Percentiles rank a stretch among this genome's conserved stretches.
phyloP scores from a whole-genome alignment of 2,888 invertebrate species.

The Acrocyrtus sp. region DNA sequence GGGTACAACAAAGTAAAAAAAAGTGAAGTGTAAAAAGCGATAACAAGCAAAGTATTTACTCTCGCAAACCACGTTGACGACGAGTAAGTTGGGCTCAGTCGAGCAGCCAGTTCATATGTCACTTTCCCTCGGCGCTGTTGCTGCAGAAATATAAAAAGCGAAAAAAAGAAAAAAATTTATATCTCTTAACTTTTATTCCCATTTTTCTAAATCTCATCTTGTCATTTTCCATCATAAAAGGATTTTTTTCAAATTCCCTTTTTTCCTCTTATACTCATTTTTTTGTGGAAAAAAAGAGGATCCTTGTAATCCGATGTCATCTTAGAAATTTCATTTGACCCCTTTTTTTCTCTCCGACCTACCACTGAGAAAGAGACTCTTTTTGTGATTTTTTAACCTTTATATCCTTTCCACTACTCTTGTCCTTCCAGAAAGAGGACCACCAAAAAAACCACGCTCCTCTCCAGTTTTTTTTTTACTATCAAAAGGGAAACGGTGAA shows the following conservation, averaged over 20 bases:
- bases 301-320: not conserved
- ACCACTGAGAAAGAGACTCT: too few relatives aligned
- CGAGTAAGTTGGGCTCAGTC: constrained; percentile 38
- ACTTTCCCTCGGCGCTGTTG: constrained; percentile 31
- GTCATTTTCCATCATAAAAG: constrained; percentile 1
- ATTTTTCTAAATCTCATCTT: constrained; percentile 9
- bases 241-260: not conserved
- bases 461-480: not conserved
- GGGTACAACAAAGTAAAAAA: constrained; percentile 25
- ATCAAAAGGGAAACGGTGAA: not conserved
- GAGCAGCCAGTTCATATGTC: constrained; percentile 48
- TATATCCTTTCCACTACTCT: too few relatives aligned
- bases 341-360: too few relatives aligned
- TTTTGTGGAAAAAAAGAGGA: not conserved
- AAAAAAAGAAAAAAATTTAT: constrained; percentile 19
- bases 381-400: not conserved
- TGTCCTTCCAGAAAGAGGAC: too few relatives aligned
- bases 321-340: not conserved
- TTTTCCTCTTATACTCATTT: not conserved
- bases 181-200: not conserved
- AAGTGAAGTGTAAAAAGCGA: constrained; percentile 32
- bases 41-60: constrained; percentile 43
- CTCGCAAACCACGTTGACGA: constrained; percentile 29
- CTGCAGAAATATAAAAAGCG: too few relatives aligned
- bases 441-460: too few relatives aligned